Evolutionary conservation across 2,888 invertebrate species (phyloP), one percentile per base, ranked within the genome.

Genomic region (Phyto melanocephala): DNA sequence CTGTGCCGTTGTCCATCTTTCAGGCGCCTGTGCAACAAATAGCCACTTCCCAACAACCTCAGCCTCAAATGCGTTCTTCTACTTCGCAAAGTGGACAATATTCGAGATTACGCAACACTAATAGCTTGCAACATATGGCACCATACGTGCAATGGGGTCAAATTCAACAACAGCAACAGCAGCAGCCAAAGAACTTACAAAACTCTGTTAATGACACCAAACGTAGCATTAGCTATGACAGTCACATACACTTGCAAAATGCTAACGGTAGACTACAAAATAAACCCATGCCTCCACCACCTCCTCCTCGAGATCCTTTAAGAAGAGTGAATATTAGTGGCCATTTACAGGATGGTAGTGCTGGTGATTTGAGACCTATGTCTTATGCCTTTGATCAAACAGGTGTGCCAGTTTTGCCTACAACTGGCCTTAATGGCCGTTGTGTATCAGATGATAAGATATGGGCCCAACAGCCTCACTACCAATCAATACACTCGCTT

Each of bases 251-350:
- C 56, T 58, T 90, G 72, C 91, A 90, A 80, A 90, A 90, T 68
- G 72, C 81, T 1, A 87, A 85, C 76, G 86, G 87, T 0, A 71
- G 86, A 6, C 63, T 86, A 85, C 86, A 86, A 81, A 87, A 87
- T 7, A 90, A 90, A 65, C 92, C 92, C 58, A 87, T 93, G 42
- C 95, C 96, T 5, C 96, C 96, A 0, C 94, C 95, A 3, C 96
- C 96, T 33, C 96, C 96, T 0, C 96, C 96, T n/a, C 92, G 95
- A 86, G 95, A 95, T 90, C 95, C 95, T 84, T 92, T 93, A 86
- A 92, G 94, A 79, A 88, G 92, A 72, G 92, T 93, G n/a, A 91
- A 92, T 76, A 90, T 92, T n/a, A 85, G 83, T 2, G 84, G 85
- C 15, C 80, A 86, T 24, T 80, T 85, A 1, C 87, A 86, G 17